Percentiles rank a stretch among this genome's conserved stretches.
phyloP scores from a whole-genome alignment of 2,113 vertebrate species.

The Plecotus auritus region DNA sequence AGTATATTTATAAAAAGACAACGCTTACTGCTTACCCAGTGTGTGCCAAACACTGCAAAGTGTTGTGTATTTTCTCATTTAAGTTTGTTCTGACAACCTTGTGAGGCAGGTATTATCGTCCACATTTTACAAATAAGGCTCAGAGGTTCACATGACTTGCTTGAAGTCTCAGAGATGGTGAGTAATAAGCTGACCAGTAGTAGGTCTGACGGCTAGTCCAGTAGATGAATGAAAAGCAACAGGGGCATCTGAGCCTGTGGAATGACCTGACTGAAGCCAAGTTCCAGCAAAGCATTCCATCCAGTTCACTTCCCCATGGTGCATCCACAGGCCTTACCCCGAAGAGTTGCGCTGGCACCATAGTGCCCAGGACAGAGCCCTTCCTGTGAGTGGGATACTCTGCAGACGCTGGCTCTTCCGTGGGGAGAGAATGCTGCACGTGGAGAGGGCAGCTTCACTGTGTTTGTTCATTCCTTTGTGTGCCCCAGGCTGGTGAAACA shows the following conservation, averaged over 20 bases:
- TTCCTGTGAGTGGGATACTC: not conserved
- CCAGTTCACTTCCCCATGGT: not conserved
- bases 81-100: not conserved
- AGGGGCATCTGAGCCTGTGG: not conserved
- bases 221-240: too few species aligned
- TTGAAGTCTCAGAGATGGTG: not conserved
- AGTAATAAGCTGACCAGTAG: not conserved
- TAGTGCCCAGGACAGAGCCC: not conserved
- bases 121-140: not conserved
- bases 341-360: not conserved
- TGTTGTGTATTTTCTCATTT: not conserved
- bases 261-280: not conserved
- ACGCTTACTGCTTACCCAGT: not conserved
- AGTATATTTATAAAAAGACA: not conserved
- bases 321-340: accelerated
- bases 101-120: not conserved
- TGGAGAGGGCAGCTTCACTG: not conserved
- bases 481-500: not conserved
- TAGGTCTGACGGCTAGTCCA: not conserved
- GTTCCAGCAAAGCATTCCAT: not conserved
- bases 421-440: accelerated
- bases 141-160: too few species aligned
- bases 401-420: not conserved
- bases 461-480: not conserved
- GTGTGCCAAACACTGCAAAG: not conserved